These are phyloP conservation scores for Limnephilus auricula DNA, from an alignment of 2,888 invertebrate genomes.

Conservation along the genomic window DNA sequence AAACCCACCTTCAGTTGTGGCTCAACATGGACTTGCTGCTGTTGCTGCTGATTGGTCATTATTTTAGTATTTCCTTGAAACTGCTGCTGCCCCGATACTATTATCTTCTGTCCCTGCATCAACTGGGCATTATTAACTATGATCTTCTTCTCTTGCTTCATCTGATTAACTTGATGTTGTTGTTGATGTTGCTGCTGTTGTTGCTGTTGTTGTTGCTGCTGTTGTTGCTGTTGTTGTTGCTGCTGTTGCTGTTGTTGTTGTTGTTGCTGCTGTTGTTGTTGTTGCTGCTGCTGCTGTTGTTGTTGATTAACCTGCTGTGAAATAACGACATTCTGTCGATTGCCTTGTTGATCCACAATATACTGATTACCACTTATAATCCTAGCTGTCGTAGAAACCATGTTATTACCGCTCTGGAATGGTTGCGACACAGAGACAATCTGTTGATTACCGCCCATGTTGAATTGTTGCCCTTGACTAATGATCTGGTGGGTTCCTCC, in stretches of 20 bases:
- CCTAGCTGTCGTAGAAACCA: constrained; percentile 40
- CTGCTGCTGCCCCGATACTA: constrained; percentile 56
- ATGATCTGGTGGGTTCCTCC: constrained; percentile 70
- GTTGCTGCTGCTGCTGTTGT: neutral
- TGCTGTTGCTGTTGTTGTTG: neutral
- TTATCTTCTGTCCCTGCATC: constrained; percentile 59
- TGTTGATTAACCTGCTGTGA: constrained; percentile 33
- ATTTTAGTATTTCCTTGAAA: constrained; percentile 43
- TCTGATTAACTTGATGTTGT: neutral
- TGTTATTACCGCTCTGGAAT: constrained; percentile 41
- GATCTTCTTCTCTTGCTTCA: constrained; percentile 61
- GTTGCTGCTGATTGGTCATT: constrained; percentile 21
- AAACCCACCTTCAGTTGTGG: constrained; percentile 30
- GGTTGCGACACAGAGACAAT: constrained; percentile 58
- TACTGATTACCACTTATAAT: constrained; percentile 57
- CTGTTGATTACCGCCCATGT: constrained; percentile 55
- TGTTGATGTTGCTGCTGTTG: neutral
- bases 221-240: constrained; percentile 12
- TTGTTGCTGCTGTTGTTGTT: neutral
- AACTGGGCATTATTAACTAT: constrained; percentile 58
- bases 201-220: neutral
- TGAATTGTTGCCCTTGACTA: constrained; percentile 52
- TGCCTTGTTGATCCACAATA: constrained; percentile 63
- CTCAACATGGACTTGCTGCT: neutral
- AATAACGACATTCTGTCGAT: constrained; percentile 62